Conservation (phyloP, 2,797 vertebrate genomes). For the Bryconaethiops microstoma region DNA sequence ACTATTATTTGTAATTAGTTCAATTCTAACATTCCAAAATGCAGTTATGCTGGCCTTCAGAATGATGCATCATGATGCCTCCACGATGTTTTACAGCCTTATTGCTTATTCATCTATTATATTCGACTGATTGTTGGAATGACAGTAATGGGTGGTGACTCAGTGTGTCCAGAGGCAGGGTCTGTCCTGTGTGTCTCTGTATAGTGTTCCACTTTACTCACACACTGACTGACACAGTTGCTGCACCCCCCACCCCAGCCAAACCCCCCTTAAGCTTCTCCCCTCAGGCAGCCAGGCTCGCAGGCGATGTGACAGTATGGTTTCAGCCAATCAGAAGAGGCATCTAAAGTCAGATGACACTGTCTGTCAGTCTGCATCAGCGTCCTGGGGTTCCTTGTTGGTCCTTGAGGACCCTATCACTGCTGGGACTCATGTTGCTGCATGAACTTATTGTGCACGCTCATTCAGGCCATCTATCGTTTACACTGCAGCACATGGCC, state of each 20-base stretch:
- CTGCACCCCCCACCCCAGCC: neutral
- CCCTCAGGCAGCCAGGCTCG: constrained; percentile 5
- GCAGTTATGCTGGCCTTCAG: too few species aligned
- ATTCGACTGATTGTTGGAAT: constrained; percentile 47
- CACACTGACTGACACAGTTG: constrained; percentile 41
- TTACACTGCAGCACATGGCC: neutral
- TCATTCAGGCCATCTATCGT: neutral
- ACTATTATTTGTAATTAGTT: too few species aligned
- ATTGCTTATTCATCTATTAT: constrained; percentile 33
- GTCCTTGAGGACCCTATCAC: neutral
- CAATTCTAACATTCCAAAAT: neutral
- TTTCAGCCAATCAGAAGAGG: constrained; percentile 64
- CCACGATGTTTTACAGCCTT: neutral
- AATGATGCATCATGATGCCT: neutral
- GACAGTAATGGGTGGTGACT: constrained; percentile 58
- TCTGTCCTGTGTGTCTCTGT: constrained; percentile 56
- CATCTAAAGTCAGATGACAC: constrained; percentile 63
- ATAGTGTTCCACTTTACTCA: constrained; percentile 20
- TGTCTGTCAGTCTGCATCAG: constrained; percentile 67
- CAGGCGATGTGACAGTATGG: constrained; percentile 3
- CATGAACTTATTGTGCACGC: neutral
- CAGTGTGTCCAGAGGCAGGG: constrained; percentile 67
- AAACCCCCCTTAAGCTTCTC: neutral
- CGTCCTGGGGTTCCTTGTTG: constrained; percentile 4
- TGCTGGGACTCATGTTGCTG: neutral